phyloP scores from a whole-genome alignment of 2,888 invertebrate species.

The Petrolisthes manimaculis region DNA sequence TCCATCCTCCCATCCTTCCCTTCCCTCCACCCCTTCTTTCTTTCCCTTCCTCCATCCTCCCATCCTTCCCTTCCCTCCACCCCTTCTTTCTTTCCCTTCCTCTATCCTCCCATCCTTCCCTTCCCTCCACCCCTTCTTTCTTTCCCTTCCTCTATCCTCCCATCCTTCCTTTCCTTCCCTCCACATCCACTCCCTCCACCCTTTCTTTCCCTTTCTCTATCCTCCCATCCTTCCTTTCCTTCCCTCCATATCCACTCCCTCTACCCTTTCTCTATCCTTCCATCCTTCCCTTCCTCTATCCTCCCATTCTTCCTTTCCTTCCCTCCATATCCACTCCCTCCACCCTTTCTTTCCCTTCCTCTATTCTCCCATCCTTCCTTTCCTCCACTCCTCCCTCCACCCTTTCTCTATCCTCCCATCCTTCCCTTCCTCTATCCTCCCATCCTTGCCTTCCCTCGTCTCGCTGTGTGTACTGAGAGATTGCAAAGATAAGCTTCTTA shows the following conservation, averaged over 20 bases:
- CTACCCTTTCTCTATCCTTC: not conserved
- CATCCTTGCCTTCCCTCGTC: too few species aligned
- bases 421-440: too few species aligned
- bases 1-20: not conserved
- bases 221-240: not conserved
- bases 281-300: too few species aligned
- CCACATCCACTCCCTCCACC: not conserved
- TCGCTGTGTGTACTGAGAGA: too few species aligned
- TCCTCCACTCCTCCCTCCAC: too few species aligned
- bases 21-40: not conserved
- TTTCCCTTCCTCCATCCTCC: not conserved
- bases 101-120: not conserved
- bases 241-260: not conserved
- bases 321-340: too few species aligned
- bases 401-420: too few species aligned
- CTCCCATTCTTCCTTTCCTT: too few species aligned
- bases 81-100: not conserved
- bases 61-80: not conserved
- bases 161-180: not conserved
- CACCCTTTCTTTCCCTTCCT: too few species aligned
- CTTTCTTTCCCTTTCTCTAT: not conserved
- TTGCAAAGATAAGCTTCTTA: too few species aligned
- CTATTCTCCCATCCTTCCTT: too few species aligned
- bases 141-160: not conserved
- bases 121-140: not conserved